Base-by-base conservation (phyloP, 2,888 invertebrate species). In the Drosophila quinaria region DNA sequence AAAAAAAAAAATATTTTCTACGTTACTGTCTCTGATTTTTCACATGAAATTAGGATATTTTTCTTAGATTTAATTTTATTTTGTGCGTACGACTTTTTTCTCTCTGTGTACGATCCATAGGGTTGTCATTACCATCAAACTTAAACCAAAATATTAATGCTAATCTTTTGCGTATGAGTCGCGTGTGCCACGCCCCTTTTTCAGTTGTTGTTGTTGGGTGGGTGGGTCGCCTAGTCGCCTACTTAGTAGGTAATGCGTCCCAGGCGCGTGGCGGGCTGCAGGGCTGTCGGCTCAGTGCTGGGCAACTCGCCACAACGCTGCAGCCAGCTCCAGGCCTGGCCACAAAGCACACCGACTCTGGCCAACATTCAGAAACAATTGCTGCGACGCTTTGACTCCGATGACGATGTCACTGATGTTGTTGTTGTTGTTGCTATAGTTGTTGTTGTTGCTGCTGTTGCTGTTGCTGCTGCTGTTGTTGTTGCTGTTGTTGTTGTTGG, bases 311-410 rank as follows among this genome's bases (percentile, higher is more conserved):
- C 86, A 67, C 86, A 87, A 33, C 86, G 80, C 61, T 88, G 86
- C 74, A 87, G 58, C 86, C 86, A 87, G 62, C 70, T 69, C 89
- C 86, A 87, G 41, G 89, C 86, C 72, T 78, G 63, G 68, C 80
- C 70, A 47, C 87, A 88, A 52, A 86, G 73, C 74, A 87, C 86
- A 73, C 86, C 86, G 87, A 87, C 86, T 79, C 87, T 59, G 76
- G 89, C 87, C 65, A 86, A 87, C 89, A 87, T 87, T 87, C 86
- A 87, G 80, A 87, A 88, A 61, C 86, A 87, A 61, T 88, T 84
- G 74, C 76, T 87, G n/a, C 84, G 82, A 1, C 87, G 71, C 76
- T 85, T 85, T 33, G 68, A 63, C 33, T 65, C 49, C 25, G 42
- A 47, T 58, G 49, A 39, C 29, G 49, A 35, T 15, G 73, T 66